phyloP scores from a whole-genome alignment of 2,797 vertebrate genomes.

The Crocodylus rhombifer region DNA sequence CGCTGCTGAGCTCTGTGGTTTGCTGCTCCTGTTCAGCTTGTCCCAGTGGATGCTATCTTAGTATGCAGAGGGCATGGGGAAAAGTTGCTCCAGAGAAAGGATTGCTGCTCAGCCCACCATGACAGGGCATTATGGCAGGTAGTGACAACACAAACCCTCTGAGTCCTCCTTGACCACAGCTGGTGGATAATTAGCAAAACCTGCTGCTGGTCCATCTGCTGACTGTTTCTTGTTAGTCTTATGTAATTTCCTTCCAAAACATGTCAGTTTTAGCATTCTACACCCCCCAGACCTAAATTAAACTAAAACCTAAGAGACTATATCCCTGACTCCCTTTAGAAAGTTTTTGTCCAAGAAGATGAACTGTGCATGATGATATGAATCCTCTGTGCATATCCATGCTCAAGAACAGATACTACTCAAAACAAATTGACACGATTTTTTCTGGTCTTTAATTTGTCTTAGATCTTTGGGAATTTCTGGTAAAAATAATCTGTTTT shows the following conservation, averaged over 20 bases:
- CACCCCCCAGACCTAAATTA: not conserved
- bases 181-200: conserved; percentile 24
- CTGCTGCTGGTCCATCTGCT: not conserved
- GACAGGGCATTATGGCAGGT: not conserved
- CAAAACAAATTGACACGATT: not conserved
- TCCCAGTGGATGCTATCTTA: not conserved
- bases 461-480: not conserved
- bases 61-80: not conserved
- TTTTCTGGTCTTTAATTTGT: not conserved
- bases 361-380: not conserved
- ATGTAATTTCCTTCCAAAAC: not conserved
- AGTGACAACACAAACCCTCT: fast-evolving
- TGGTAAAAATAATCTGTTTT: not conserved
- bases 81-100: not conserved
- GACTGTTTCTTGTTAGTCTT: not conserved
- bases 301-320: not conserved
- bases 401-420: not conserved
- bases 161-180: not conserved
- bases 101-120: not conserved
- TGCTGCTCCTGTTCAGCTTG: not conserved
- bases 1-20: not conserved
- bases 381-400: fast-evolving
- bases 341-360: fast-evolving
- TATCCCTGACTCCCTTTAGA: not conserved
- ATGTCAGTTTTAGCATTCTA: not conserved